phyloP scores from a whole-genome alignment of 2,113 vertebrate genomes.

The Hepsetus odoe region DNA sequence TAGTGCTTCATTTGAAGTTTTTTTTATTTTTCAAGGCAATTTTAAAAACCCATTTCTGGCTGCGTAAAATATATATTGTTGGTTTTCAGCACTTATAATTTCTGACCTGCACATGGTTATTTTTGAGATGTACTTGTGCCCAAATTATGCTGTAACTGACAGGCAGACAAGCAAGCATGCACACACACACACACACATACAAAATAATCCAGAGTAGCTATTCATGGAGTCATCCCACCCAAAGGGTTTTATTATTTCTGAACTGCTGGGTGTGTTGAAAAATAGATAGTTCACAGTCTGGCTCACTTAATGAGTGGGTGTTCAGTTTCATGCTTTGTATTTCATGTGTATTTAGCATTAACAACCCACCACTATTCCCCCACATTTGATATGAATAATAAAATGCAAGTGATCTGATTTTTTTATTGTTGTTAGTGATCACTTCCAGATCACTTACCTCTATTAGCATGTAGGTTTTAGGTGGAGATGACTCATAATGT shows the following conservation, averaged over 20 bases:
- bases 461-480: not conserved
- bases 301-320: constrained; percentile 78
- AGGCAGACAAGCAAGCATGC: constrained; percentile 66
- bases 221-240: constrained; percentile 75
- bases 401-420: constrained; percentile 1
- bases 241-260: constrained; percentile 80
- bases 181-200: constrained; percentile 53
- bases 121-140: constrained; percentile 80
- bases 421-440: constrained; percentile 18
- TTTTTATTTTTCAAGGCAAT: constrained; percentile 69
- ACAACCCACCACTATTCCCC: constrained; percentile 48
- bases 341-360: constrained; percentile 68
- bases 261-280: constrained; percentile 83
- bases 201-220: constrained; percentile 55
- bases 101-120: constrained; percentile 79
- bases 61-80: constrained; percentile 80
- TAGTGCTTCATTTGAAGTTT: constrained; percentile 68
- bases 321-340: constrained; percentile 69
- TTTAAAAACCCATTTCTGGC: constrained; percentile 71
- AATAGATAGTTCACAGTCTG: constrained; percentile 82
- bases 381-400: constrained; percentile 23
- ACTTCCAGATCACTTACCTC: not conserved
- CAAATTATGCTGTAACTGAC: constrained; percentile 81
- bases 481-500: not conserved
- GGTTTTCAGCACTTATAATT: constrained; percentile 80